Evolutionary conservation across 2,797 vertebrate genomes (phyloP).

Genomic region (Halcyon chelicuti): DNA sequence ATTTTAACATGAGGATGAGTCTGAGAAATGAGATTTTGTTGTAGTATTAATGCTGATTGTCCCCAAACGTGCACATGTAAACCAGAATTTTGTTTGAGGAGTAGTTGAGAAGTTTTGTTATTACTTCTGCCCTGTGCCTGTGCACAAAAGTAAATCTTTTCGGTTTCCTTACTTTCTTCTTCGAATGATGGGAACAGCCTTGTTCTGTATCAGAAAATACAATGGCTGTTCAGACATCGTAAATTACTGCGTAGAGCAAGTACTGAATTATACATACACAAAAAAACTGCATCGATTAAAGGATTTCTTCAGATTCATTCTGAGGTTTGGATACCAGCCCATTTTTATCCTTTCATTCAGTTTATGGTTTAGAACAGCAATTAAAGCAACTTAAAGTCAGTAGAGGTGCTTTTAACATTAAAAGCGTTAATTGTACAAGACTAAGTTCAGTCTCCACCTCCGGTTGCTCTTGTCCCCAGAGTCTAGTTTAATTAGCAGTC

Average conservation of each 20-base stretch:
- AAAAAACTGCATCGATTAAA: conserved; percentile 26
- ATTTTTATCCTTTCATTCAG: conserved; percentile 10
- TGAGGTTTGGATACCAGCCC: conserved; percentile 17
- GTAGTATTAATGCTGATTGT: not conserved
- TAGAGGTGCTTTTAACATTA: not conserved
- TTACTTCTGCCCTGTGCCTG: not conserved
- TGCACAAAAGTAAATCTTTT: not conserved
- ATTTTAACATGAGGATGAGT: not conserved
- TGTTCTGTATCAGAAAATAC: not conserved
- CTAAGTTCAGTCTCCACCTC: conserved; percentile 4
- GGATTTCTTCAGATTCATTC: not conserved
- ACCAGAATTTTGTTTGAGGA: not conserved
- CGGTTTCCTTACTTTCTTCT: not conserved
- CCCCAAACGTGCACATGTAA: not conserved
- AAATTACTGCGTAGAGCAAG: conserved; percentile 18
- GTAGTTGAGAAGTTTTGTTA: not conserved
- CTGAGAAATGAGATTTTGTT: not conserved
- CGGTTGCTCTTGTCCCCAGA: not conserved
- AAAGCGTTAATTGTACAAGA: conserved; percentile 12
- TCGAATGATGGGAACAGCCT: conserved; percentile 12
- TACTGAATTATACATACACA: conserved; percentile 52
- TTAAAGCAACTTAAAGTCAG: conserved; percentile 13
- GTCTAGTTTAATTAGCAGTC: conserved; percentile 26
- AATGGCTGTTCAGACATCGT: not conserved
- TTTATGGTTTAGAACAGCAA: conserved; percentile 38